These are phyloP conservation scores for Rhabdomys pumilio DNA, from an alignment of 2,797 vertebrate species.

Conservation along the genomic window DNA sequence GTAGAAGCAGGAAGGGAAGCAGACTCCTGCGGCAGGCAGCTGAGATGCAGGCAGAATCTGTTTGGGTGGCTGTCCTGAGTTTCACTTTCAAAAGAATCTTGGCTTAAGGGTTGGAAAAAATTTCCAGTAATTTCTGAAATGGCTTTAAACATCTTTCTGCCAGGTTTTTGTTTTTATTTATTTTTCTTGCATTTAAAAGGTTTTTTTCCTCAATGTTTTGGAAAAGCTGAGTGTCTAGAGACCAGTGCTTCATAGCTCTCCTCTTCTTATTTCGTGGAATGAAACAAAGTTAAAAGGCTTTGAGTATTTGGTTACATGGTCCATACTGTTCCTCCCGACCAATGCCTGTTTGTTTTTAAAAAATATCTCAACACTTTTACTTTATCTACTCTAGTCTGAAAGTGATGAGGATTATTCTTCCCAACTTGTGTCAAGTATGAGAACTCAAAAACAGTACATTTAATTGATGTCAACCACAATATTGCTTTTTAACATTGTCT, in stretches of 20 bases:
- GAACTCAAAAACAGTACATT: background rate
- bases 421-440: conserved; percentile 5
- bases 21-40: background rate
- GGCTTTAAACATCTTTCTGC: background rate
- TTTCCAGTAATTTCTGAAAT: background rate
- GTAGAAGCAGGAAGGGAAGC: background rate
- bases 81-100: background rate
- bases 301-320: background rate
- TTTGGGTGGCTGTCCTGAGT: background rate
- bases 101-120: background rate
- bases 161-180: background rate
- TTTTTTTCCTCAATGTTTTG: conserved; percentile 15
- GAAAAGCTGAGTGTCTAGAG: background rate
- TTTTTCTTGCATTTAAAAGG: background rate
- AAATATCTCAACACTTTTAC: conserved; percentile 17
- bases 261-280: background rate
- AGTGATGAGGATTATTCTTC: conserved; percentile 24
- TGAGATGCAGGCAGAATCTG: background rate
- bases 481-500: conserved; percentile 37
- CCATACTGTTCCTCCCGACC: background rate
- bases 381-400: background rate
- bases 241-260: background rate
- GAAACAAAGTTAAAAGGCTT: background rate
- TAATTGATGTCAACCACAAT: background rate
- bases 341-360: conserved; percentile 19